These are phyloP conservation scores for Ametastegia equiseti DNA, from an alignment of 2,888 invertebrate genomes.

Conservation along the genomic window DNA sequence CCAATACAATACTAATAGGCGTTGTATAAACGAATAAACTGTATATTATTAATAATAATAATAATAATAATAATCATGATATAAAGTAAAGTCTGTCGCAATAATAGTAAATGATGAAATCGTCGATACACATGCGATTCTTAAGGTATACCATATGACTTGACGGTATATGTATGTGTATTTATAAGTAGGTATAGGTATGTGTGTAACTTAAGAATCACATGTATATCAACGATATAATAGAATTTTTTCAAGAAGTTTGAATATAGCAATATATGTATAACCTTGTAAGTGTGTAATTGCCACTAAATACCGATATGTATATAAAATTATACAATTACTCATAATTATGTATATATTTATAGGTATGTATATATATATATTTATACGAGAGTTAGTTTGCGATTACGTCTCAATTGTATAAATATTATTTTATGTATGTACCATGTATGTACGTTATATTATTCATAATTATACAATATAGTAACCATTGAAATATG, in stretches of 20 bases:
- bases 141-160: neutral
- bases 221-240: no score
- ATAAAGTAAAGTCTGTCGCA: slow-evolving; percentile 36
- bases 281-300: slow-evolving; percentile 46
- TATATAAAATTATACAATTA: slow-evolving; percentile 55
- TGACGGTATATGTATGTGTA: neutral
- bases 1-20: slow-evolving; percentile 56
- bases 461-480: slow-evolving; percentile 28
- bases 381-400: slow-evolving; percentile 25
- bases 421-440: slow-evolving; percentile 37
- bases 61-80: no score
- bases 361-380: slow-evolving; percentile 30
- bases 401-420: slow-evolving; percentile 23
- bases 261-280: no score
- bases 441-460: neutral
- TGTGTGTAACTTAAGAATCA: no score
- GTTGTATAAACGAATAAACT: slow-evolving; percentile 19
- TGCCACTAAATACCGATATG: slow-evolving; percentile 56
- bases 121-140: slow-evolving; percentile 37
- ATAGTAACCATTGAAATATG: slow-evolving; percentile 29
- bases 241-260: slow-evolving; percentile 39
- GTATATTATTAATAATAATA: neutral
- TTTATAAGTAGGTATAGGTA: no score
- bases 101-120: slow-evolving; percentile 49
- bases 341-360: slow-evolving; percentile 34